Evolutionary conservation across 2,888 invertebrate genomes (phyloP).

Genomic region (Zeuzera pyrina): DNA sequence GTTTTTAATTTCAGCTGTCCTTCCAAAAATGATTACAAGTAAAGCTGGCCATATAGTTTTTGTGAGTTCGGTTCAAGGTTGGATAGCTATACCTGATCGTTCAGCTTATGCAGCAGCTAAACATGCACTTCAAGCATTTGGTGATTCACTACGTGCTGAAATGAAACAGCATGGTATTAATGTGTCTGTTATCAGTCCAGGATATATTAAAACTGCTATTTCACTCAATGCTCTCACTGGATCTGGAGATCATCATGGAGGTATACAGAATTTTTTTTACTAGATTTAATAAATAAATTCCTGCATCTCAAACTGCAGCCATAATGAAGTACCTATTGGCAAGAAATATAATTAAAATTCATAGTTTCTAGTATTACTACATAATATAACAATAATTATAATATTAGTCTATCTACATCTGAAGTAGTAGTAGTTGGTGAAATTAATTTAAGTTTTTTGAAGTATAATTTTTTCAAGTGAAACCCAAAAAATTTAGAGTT

Average conservation of each 20-base stretch:
- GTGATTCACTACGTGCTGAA: slow-evolving; percentile 92
- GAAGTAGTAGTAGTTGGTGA: too few relatives aligned
- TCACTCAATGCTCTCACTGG: slow-evolving; percentile 93
- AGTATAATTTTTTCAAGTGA: too few relatives aligned
- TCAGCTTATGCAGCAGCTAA: slow-evolving; percentile 94
- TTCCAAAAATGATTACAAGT: slow-evolving; percentile 86
- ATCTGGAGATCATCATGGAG: slow-evolving; percentile 84
- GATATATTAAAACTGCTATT: slow-evolving; percentile 91
- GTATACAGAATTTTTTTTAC: too few relatives aligned
- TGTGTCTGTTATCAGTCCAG: slow-evolving; percentile 92
- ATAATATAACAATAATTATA: too few relatives aligned
- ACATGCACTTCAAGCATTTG: slow-evolving; percentile 95
- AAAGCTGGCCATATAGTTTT: slow-evolving; percentile 87
- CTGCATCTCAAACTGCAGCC: too few relatives aligned
- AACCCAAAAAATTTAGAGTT: too few relatives aligned
- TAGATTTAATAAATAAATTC: too few relatives aligned
- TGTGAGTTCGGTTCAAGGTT: slow-evolving; percentile 94
- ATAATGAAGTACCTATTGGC: too few relatives aligned
- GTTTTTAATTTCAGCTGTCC: slow-evolving; percentile 75
- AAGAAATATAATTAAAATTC: too few relatives aligned
- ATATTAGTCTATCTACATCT: too few relatives aligned
- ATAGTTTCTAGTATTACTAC: too few relatives aligned
- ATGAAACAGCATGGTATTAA: slow-evolving; percentile 81
- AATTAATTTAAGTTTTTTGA: too few relatives aligned
- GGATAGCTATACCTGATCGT: slow-evolving; percentile 90